Conservation (phyloP, 2,888 invertebrate species). For the Troglohyphantes excavatus region DNA sequence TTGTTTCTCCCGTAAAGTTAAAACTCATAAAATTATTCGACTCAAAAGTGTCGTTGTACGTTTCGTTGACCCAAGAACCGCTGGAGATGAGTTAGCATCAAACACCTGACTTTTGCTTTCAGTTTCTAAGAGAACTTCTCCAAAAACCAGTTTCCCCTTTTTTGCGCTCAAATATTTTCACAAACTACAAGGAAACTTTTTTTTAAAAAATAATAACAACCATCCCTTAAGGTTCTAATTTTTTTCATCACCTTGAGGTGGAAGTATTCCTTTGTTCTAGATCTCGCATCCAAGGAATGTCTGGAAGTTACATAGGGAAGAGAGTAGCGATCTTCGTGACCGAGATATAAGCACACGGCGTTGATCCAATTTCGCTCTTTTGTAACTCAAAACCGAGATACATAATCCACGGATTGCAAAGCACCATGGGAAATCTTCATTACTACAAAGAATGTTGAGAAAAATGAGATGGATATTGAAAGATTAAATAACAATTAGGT, state of each 20-base stretch:
- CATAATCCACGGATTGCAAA: too few relatives aligned
- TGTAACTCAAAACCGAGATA: too few relatives aligned
- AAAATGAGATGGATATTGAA: too few relatives aligned
- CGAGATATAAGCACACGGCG: constrained; percentile 3
- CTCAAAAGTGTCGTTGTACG: too few relatives aligned
- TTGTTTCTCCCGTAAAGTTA: too few relatives aligned
- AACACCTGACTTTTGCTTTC: background rate
- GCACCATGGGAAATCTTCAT: too few relatives aligned
- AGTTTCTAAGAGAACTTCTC: background rate
- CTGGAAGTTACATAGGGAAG: background rate
- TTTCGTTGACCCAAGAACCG: too few relatives aligned
- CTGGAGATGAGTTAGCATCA: background rate
- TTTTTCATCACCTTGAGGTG: constrained; percentile 21
- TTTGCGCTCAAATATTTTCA: background rate
- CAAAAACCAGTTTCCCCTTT: constrained; percentile 1
- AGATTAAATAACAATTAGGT: too few relatives aligned
- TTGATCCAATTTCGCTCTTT: constrained; percentile 32
- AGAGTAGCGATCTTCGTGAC: background rate
- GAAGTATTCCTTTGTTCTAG: constrained; percentile 37
- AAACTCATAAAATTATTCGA: too few relatives aligned
- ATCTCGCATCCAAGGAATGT: constrained; percentile 2
- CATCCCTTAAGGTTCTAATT: background rate
- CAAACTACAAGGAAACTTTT: background rate
- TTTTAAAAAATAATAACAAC: background rate
- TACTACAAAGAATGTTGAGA: too few relatives aligned